Evolutionary conservation across 92 coral and sea anemone species (phyloP).

Genomic region (Parazoanthus swiftii): DNA sequence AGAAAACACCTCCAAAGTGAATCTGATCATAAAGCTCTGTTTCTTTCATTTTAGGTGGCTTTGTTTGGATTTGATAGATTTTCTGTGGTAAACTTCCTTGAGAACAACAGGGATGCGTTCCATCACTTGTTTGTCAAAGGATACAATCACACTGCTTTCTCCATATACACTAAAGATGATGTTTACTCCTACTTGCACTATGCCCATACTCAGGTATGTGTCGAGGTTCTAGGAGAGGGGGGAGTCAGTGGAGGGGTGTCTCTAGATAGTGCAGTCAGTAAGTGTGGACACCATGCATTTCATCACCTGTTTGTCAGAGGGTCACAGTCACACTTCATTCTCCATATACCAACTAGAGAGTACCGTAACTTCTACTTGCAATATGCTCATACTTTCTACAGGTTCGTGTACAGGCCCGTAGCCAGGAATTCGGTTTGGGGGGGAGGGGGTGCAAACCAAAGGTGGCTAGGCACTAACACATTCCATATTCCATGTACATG

Average conservation of each 20-base stretch:
- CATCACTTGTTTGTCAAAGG: constrained; percentile 73
- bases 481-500: too few species aligned
- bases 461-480: too few species aligned
- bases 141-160: constrained; percentile 29
- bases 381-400: constrained; percentile 63
- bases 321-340: constrained; percentile 31
- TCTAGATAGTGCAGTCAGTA: neutral
- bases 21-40: neutral
- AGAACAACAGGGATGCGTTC: constrained; percentile 69
- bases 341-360: constrained; percentile 57
- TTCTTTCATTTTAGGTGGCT: constrained; percentile 54
- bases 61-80: constrained; percentile 86
- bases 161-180: constrained; percentile 63
- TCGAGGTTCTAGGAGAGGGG: neutral
- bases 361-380: constrained; percentile 52
- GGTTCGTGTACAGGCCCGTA: constrained; percentile 33
- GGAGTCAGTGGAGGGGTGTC: too few species aligned
- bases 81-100: constrained; percentile 80
- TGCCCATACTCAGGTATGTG: constrained; percentile 75
- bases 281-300: constrained; percentile 42
- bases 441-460: too few species aligned
- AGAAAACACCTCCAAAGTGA: neutral
- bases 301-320: constrained; percentile 71
- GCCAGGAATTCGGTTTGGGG: too few species aligned
- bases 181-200: constrained; percentile 58